These are phyloP conservation scores for Blastobasis adustella DNA, from an alignment of 2,888 invertebrate species.

Conservation along the genomic window DNA sequence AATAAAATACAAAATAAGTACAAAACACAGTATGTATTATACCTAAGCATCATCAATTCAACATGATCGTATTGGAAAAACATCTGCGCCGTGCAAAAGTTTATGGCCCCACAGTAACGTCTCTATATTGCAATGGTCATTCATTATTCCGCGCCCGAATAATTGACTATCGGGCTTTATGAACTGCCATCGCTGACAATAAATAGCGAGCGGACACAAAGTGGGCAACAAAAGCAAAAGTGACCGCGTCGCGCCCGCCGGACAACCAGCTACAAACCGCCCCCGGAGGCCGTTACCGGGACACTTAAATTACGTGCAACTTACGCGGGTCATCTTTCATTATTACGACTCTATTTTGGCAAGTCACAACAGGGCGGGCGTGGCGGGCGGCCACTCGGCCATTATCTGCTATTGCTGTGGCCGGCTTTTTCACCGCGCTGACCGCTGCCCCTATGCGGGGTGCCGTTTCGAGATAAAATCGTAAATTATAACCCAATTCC, in stretches of 20 bases:
- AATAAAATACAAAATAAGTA: too few relatives aligned
- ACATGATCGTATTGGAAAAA: too few relatives aligned
- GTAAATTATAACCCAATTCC: constrained; percentile 75
- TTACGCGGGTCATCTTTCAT: constrained; percentile 67
- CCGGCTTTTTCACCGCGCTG: constrained; percentile 58
- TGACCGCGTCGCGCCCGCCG: constrained; percentile 36
- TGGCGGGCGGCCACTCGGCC: constrained; percentile 49
- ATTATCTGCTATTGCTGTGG: constrained; percentile 47
- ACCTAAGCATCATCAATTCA: too few relatives aligned
- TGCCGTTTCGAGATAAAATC: constrained; percentile 65
- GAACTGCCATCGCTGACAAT: constrained; percentile 29
- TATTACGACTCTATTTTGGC: constrained; percentile 72
- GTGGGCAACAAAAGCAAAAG: constrained; percentile 64
- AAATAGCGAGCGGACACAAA: constrained; percentile 50
- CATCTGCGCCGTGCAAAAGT: too few relatives aligned
- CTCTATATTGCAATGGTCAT: too few relatives aligned
- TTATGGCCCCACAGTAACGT: too few relatives aligned
- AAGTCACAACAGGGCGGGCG: constrained; percentile 67
- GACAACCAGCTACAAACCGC: constrained; percentile 44
- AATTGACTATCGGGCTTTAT: too few relatives aligned
- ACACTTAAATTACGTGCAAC: constrained; percentile 62
- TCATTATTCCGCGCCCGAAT: too few relatives aligned
- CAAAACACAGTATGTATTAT: too few relatives aligned
- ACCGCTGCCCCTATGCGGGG: constrained; percentile 68
- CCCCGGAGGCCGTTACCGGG: constrained; percentile 49